Conservation (phyloP, 92 coral and sea anemone species). For the Epizoanthus scotinus region DNA sequence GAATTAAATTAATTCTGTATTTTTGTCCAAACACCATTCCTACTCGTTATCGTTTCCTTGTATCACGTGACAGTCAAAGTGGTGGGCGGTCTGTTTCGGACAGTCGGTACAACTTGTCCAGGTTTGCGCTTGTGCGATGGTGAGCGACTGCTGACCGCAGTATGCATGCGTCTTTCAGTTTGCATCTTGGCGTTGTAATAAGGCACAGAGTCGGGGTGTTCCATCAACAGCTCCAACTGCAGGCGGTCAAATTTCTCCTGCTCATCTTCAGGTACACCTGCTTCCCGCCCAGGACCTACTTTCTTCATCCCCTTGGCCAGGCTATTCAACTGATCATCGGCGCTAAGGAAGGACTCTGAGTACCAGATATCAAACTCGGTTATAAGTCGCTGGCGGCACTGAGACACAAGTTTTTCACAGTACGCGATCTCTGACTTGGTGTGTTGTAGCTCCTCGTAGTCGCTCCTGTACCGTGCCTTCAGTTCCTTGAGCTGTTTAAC, state of each 20-base stretch:
- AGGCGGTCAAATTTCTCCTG: constrained; percentile 98
- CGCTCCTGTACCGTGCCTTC: constrained; percentile 83
- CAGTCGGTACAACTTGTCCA: constrained; percentile 71
- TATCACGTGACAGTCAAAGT: constrained; percentile 72
- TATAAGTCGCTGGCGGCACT: constrained; percentile 91
- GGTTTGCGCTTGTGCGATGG: constrained; percentile 75
- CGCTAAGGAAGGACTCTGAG: constrained; percentile 91
- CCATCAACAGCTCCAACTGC: constrained; percentile 95
- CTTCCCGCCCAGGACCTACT: constrained; percentile 59
- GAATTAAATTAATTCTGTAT: background rate
- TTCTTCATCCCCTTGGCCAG: constrained; percentile 71
- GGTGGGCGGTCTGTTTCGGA: constrained; percentile 91
- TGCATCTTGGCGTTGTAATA: constrained; percentile 98
- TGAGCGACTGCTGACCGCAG: constrained; percentile 73
- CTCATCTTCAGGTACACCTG: constrained; percentile 88
- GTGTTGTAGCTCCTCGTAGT: constrained; percentile 84
- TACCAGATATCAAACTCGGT: constrained; percentile 98
- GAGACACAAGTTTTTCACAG: constrained; percentile 96
- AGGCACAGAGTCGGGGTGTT: constrained; percentile 98
- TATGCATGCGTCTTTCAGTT: constrained; percentile 92
- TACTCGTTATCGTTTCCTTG: background rate
- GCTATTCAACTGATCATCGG: constrained; percentile 71
- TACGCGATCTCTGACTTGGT: constrained; percentile 85
- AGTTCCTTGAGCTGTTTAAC: constrained; percentile 73
- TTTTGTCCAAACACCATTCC: background rate